Evolutionary conservation across 2,113 vertebrate genomes (phyloP), one percentile per base, ranked within the genome.

Genomic region (Pomatorhinus ruficollis): DNA sequence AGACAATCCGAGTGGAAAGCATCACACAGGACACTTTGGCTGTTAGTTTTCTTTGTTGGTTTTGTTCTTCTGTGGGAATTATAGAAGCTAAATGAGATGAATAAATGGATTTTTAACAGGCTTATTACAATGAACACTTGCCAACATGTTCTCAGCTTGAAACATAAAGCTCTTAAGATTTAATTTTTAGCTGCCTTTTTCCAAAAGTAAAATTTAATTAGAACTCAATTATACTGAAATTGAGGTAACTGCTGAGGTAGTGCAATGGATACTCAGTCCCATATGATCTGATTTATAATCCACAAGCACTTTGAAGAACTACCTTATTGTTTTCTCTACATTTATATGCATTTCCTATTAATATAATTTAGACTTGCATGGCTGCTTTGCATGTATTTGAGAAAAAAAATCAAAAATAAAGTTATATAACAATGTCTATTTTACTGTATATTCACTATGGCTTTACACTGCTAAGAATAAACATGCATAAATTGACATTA

Each of bases 181-280:
- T 88, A 85, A 77, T 93, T 83, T 83, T 96, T 79, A 88, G 47
- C 75, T 80, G 56, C 15, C 68, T 94, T 96, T 78, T 31, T 83
- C 64, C 56, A 78, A 92, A 95, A 86, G 28, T 59, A 56, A 90
- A 90, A 95, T 90, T 88, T 88, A 94, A 90, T 96, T 92, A 94
- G 71, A 95, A 88, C 7, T 24, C 31, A 90, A 86, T 93, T 86
- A 92, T 37, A 52, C 47, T 68, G 27, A 93, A 93, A 93, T 74
- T 70, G 42, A 91, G 76, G 60, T 92, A 87, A 83, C 59, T 94
- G 64, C 75, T 91, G 90, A 96, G 82, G 63, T 91, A 95, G 30
- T 94, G 69, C 42, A 86, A 77, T 70, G 70, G 92, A 80, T 85
- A 74, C 31, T 71, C 3, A 3, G 33, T 81, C 39, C 42, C n/a